Percentiles rank a stretch among this genome's conserved stretches.
phyloP scores from a whole-genome alignment of 2,888 invertebrate species.

The Nowickia ferox region DNA sequence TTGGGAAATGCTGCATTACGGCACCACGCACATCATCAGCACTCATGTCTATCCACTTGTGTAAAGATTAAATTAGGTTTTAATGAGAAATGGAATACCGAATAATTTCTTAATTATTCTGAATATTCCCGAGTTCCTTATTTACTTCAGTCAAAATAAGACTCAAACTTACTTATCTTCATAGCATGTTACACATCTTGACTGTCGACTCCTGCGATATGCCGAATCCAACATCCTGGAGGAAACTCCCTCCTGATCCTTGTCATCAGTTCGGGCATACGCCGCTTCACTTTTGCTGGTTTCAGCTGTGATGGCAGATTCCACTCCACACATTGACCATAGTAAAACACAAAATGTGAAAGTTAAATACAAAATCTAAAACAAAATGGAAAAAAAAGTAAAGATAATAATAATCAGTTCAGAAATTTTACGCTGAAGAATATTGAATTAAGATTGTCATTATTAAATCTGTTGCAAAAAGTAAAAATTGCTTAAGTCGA shows the following conservation, averaged over 20 bases:
- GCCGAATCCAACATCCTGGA: constrained; percentile 75
- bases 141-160: neutral
- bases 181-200: constrained; percentile 81
- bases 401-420: neutral
- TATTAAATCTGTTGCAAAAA: too few species aligned
- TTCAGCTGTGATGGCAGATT: constrained; percentile 31
- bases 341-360: constrained; percentile 63
- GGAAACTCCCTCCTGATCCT: constrained; percentile 45
- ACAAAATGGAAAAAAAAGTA: constrained; percentile 1
- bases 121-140: too few species aligned
- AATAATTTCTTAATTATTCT: neutral
- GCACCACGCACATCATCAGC: too few species aligned
- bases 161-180: constrained; percentile 78
- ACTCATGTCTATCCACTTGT: too few species aligned
- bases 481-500: too few species aligned
- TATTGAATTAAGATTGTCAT: neutral
- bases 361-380: constrained; percentile 54
- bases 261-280: constrained; percentile 44
- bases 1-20: too few species aligned
- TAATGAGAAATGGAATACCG: neutral
- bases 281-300: constrained; percentile 25
- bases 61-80: neutral
- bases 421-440: too few species aligned
- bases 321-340: constrained; percentile 49
- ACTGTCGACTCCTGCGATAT: constrained; percentile 79